Conservation (phyloP, 2,113 vertebrate genomes). For the Cottus gobio region DNA sequence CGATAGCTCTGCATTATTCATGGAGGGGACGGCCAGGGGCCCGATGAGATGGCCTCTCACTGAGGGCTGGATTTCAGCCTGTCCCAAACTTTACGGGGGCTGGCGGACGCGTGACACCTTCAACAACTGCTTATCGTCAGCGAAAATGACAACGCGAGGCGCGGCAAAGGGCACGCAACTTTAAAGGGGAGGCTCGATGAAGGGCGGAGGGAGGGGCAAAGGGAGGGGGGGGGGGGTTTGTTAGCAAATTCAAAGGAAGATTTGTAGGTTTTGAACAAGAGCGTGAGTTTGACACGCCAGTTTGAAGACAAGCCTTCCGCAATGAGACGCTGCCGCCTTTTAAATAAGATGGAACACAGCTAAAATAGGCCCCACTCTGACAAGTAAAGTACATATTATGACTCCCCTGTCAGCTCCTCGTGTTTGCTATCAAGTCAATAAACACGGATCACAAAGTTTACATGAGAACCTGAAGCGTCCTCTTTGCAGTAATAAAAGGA, state of each 20-base stretch:
- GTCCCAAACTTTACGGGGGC: slow-evolving; percentile 68
- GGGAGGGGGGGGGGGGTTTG: slow-evolving; percentile 2
- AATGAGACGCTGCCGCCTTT: slow-evolving; percentile 6
- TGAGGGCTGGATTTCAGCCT: slow-evolving; percentile 71
- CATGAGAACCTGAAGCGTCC: slow-evolving; percentile 58
- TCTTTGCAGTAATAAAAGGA: slow-evolving; percentile 62
- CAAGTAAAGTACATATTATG: slow-evolving; percentile 56
- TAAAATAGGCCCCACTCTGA: slow-evolving; percentile 48
- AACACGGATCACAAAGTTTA: slow-evolving; percentile 76
- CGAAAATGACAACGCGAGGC: slow-evolving; percentile 70
- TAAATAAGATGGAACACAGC: slow-evolving; percentile 24
- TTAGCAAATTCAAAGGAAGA: slow-evolving; percentile 25
- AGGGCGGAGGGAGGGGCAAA: neutral
- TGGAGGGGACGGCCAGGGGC: slow-evolving; percentile 46
- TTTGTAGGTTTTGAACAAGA: slow-evolving; percentile 34
- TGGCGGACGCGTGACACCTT: slow-evolving; percentile 70
- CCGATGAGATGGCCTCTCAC: slow-evolving; percentile 74
- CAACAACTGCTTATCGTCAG: slow-evolving; percentile 75
- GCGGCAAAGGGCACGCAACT: slow-evolving; percentile 37
- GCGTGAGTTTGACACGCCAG: slow-evolving; percentile 29
- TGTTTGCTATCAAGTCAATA: slow-evolving; percentile 73
- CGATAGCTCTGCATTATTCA: slow-evolving; percentile 84
- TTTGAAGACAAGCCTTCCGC: slow-evolving; percentile 16
- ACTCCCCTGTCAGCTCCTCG: slow-evolving; percentile 64
- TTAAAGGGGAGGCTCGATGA: slow-evolving; percentile 8